Conservation (phyloP, 1,140 invertebrate genomes). For the Apolygus lucorum region DNA sequence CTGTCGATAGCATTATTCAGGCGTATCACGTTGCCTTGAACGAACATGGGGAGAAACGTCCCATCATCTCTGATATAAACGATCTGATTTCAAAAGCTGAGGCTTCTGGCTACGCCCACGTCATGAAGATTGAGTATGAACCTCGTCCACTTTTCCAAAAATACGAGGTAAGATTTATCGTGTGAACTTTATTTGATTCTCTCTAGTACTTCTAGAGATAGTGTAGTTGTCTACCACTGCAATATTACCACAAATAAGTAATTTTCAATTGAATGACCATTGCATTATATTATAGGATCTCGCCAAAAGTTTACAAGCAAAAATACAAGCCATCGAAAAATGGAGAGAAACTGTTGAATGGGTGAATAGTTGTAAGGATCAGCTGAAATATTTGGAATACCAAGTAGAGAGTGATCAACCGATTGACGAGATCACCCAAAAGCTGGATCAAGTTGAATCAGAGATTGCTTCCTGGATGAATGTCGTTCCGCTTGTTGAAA, state of each 20-base stretch:
- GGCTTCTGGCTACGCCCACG: slow-evolving; percentile 59
- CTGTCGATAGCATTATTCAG: slow-evolving; percentile 63
- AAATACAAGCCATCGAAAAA: slow-evolving; percentile 65
- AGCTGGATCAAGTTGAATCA: slow-evolving; percentile 39
- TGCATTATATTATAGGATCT: slow-evolving; percentile 51
- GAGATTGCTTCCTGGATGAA: slow-evolving; percentile 58
- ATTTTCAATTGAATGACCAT: too few species aligned
- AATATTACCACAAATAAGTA: too few species aligned
- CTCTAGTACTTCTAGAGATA: too few species aligned
- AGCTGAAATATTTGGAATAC: slow-evolving; percentile 68
- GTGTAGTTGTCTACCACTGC: too few species aligned
- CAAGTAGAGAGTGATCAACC: slow-evolving; percentile 65
- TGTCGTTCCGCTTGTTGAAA: slow-evolving; percentile 57
- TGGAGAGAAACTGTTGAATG: slow-evolving; percentile 74
- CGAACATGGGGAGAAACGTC: slow-evolving; percentile 69
- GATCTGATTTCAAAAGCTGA: slow-evolving; percentile 68
- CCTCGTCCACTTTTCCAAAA: slow-evolving; percentile 63
- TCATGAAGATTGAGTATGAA: slow-evolving; percentile 57
- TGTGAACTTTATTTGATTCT: slow-evolving; percentile 8
- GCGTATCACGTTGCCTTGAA: slow-evolving; percentile 68
- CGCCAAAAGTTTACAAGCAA: slow-evolving; percentile 62
- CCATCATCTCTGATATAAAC: slow-evolving; percentile 62
- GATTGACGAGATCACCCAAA: slow-evolving; percentile 53
- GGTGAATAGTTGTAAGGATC: slow-evolving; percentile 69
- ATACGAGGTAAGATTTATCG: slow-evolving; percentile 48